Base-by-base conservation (phyloP, 2,888 invertebrate species). In the Ganaspis brasiliensis region DNA sequence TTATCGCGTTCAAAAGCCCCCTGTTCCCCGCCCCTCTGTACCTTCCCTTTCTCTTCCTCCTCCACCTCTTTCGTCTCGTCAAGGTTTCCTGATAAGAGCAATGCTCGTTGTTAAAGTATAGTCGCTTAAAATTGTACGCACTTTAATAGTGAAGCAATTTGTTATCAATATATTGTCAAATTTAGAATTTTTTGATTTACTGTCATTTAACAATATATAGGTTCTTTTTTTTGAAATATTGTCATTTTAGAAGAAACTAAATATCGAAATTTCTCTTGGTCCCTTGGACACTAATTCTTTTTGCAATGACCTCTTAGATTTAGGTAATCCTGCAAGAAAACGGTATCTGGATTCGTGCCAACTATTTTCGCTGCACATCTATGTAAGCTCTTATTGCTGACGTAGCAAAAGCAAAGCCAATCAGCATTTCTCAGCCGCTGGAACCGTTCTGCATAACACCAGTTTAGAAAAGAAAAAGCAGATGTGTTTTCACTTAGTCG, bases 41-140 rank as follows among this genome's bases (percentile, higher is more conserved):
- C 78, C 79, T 83, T 82, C 76, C 63, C 56, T 57, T 55, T 49
- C 72, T 49, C 76, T 74, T 73, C 59, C 78, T 70, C 45, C 75
- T 77, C 75, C 77, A 37, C 79, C 49, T 57, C 79, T 70, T 71
- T 72, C 75, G 56, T 75, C 71, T 78, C 75, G 78, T 74, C 84
- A 83, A 79, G 79, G 77, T 83, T 84, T 82, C 82, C 77, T 81
- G 85, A 87, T 86, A 84, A 84, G 78, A 78, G 80, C 72, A 76
- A 63, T 56, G 75, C 49, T 63, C 57, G 40, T 40, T 73, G 67
- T 14, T 24, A 45, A 40, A 45, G 67, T 67, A 45, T 45, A 67
- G 45, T 67, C 24, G 40, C 40, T 37, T 63, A 63, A 40, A 37
- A 40, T 63, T 63, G 19, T 52, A 52, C 19, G 9, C 19, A 19